phyloP scores from a whole-genome alignment of 2,888 invertebrate species.

The Polydesmus complanatus region DNA sequence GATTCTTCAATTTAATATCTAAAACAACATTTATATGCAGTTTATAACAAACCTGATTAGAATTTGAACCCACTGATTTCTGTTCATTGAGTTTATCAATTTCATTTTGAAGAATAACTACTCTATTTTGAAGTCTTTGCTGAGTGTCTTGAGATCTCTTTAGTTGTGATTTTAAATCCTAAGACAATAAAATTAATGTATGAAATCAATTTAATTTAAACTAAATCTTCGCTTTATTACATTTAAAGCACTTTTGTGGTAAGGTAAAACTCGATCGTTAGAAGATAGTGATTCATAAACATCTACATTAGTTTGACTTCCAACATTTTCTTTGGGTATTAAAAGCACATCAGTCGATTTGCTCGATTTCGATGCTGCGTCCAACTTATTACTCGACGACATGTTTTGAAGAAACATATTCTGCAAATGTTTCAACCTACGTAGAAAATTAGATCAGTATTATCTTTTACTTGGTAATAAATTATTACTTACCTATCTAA shows the following conservation, averaged over 20 bases:
- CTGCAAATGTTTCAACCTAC: too few species aligned
- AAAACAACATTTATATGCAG: background rate
- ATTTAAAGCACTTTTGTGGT: too few species aligned
- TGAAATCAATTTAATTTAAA: too few species aligned
- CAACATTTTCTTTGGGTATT: background rate
- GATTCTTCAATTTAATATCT: background rate
- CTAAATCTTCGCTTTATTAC: too few species aligned
- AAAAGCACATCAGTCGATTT: background rate
- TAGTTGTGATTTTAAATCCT: slow-evolving; percentile 4
- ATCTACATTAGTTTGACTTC: background rate
- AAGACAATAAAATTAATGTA: too few species aligned
- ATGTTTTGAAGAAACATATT: too few species aligned
- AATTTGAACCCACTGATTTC: background rate
- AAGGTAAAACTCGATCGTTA: background rate
- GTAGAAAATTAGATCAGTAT: too few species aligned
- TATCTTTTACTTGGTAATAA: background rate
- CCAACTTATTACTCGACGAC: background rate
- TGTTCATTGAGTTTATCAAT: background rate
- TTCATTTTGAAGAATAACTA: background rate
- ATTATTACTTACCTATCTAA: background rate
- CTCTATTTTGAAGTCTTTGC: background rate
- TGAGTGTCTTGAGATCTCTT: slow-evolving; percentile 1
- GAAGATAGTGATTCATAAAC: background rate
- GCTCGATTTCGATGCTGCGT: background rate
- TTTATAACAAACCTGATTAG: background rate